Base-by-base conservation (phyloP, 2,113 vertebrate genomes). In the Centropus bengalensis region DNA sequence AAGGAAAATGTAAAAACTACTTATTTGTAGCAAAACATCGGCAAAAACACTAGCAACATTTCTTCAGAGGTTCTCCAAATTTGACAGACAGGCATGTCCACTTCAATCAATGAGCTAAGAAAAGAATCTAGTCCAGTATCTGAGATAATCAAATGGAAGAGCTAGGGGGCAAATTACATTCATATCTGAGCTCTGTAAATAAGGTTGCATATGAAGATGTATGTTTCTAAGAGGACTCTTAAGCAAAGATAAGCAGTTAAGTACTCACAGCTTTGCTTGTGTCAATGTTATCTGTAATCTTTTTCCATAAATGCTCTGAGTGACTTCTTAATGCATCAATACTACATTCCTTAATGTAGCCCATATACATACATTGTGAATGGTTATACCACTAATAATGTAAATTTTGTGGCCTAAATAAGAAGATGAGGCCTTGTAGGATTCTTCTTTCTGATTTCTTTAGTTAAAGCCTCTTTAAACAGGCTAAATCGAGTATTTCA, bases 211-310 rank as follows among this genome's bases (percentile, higher is more conserved):
- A 32, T 52, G 82, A 88, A 94, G 75, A 82, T 33, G 36, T 93
- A 77, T 79, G 26, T 68, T 92, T 89, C 51, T 95, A 93, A 95
- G 83, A 88, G 86, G 81, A 79, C 71, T 81, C 96, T 93, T 89
- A 52, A 80, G 71, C 56, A 68, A 88, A 96, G 93, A 96, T 96
- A 95, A 95, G 78, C 2, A 0, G 59, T 78, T 66, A 89, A 97
- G 96, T 83, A 86, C 52, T 93, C 70, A 84, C 66, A 93, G 93
- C 76, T 96, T 95, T 94, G 82, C 70, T 94, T 80, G 63, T 96
- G 86, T 88, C 91, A 88, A 4, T 80, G 86, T 88, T 96, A 96
- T 96, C 94, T 90, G 70, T 55, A 70, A 5, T 56, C 76, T 90
- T 94, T 94, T 94, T 78, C 92, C 85, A 58, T 86, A 93, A 93